These are phyloP conservation scores for Asobara japonica DNA, from an alignment of 1,140 invertebrate genomes.

Conservation along the genomic window DNA sequence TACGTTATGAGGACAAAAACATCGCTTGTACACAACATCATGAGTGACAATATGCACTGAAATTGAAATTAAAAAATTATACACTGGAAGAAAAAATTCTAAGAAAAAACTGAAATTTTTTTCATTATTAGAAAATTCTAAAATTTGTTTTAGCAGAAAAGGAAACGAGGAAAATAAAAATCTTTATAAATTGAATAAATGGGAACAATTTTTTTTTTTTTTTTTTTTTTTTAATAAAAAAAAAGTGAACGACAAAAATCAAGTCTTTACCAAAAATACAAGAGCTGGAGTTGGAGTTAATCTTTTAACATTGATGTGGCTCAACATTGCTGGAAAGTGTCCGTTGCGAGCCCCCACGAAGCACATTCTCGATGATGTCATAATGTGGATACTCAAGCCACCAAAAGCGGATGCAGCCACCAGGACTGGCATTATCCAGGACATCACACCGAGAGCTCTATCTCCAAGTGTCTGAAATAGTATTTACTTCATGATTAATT, in stretches of 20 bases:
- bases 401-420: constrained; percentile 89
- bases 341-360: constrained; percentile 92
- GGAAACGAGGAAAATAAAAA: no score
- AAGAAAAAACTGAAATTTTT: no score
- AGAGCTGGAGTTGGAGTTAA: constrained; percentile 88
- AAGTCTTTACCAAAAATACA: constrained; percentile 78
- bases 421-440: constrained; percentile 84
- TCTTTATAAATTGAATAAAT: no score
- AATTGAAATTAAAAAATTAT: constrained; percentile 50
- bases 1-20: constrained; percentile 93
- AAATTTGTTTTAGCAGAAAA: no score
- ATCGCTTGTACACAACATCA: constrained; percentile 87
- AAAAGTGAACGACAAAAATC: not conserved
- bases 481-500: not conserved
- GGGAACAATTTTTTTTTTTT: no score
- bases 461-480: constrained; percentile 81
- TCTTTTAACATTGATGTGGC: constrained; percentile 84
- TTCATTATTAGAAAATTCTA: not conserved
- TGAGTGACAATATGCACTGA: constrained; percentile 82
- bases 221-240: no score
- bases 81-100: not conserved
- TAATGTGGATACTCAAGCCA: constrained; percentile 88
- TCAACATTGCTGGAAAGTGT: constrained; percentile 85
- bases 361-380: constrained; percentile 89
- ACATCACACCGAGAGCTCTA: constrained; percentile 74